Base-by-base conservation (phyloP, 2,797 vertebrate species). In the Nyctalus aviator region DNA sequence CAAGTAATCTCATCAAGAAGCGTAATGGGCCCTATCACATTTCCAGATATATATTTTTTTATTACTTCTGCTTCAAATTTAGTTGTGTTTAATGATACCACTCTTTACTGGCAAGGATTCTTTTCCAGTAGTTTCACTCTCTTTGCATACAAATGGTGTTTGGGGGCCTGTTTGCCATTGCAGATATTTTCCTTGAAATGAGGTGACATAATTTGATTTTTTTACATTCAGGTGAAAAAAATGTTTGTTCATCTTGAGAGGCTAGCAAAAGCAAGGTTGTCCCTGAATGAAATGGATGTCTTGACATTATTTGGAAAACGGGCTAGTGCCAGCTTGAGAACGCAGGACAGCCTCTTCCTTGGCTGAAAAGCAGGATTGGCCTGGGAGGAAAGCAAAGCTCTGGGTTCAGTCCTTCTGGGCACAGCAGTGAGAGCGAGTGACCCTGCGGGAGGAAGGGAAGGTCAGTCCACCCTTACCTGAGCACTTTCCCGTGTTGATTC, bases 1-100 rank as follows among this genome's bases (percentile, higher is more conserved):
- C 95, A 97, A 97, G 95, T 96, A 96, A 97, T 97, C 97, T 97
- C 95, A 97, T 97, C 92, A 97, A 93, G 93, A 77, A 95, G 82
- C 0, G 35, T 96, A 98, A 98, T 98, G 97, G 96, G 97, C 97
- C 97, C 82, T 96, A 98, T 97, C 97, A 89, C 96, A 96, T 98
- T 97, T 97, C 94, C 96, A 97, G 96, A 95, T 97, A 87, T n/a
- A n/a, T n/a, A 6, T 6, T 96, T 93, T 73, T 1, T 17, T 48
- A 94, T 91, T 92, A 76, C 95, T 98, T 96, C 66, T 96, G 92
- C 94, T 90, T 97, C 94, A 91, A 46, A 96, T 94, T 77, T 90
- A 93, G 73, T 91, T 95, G 85, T 94, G 78, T 97, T 98, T 98
- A 98, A 97, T 97, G 97, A 96, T 93, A 96, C 89, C 69, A 59